Evolutionary conservation across 2,888 invertebrate species (phyloP).

Genomic region (Metallyticus violacea): DNA sequence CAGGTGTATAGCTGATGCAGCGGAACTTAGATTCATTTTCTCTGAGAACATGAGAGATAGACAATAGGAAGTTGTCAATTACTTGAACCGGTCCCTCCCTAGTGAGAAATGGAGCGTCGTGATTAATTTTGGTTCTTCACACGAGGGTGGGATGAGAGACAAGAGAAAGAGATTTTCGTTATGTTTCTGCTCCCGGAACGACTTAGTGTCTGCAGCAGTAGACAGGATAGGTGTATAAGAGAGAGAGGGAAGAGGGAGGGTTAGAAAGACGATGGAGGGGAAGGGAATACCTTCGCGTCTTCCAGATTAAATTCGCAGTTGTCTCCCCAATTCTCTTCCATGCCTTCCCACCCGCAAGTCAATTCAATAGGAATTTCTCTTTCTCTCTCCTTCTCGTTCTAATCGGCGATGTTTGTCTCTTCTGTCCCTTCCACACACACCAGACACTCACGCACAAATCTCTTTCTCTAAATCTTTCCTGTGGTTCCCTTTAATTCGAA

Average conservation of each 20-base stretch:
- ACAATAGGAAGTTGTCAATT: conserved; percentile 5
- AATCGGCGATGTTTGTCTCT: not conserved
- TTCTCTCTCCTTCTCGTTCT: not conserved
- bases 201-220: too few relatives aligned
- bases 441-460: not conserved
- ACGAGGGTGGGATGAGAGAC: not conserved
- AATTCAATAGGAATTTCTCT: conserved; percentile 16
- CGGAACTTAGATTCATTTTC: not conserved
- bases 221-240: not conserved
- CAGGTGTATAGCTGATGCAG: not conserved
- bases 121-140: conserved; percentile 1
- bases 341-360: not conserved
- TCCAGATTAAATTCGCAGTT: conserved; percentile 17
- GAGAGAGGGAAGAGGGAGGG: not conserved
- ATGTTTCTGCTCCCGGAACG: not conserved
- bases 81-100: not conserved
- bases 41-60: not conserved
- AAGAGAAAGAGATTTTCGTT: not conserved
- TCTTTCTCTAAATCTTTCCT: conserved; percentile 15
- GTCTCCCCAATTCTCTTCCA: not conserved
- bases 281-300: not conserved
- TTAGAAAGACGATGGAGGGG: too few relatives aligned
- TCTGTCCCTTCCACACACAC: not conserved
- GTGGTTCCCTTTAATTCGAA: conserved; percentile 16
- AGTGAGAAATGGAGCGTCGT: not conserved